These are phyloP conservation scores for Volucella inanis DNA, from an alignment of 2,888 invertebrate genomes.

Conservation along the genomic window DNA sequence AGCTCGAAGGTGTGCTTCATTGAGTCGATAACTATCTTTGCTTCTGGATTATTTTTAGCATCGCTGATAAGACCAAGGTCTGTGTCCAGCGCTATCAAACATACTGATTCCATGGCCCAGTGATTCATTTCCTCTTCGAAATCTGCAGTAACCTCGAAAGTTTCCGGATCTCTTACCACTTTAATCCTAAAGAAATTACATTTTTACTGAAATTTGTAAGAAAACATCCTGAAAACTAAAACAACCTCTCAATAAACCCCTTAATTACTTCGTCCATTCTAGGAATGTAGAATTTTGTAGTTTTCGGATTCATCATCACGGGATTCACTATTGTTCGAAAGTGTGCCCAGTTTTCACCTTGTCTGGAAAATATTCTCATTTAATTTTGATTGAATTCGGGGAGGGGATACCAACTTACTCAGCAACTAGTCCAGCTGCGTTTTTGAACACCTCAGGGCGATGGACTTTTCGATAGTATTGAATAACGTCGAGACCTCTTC, in stretches of 20 bases:
- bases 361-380: constrained; percentile 80
- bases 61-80: constrained; percentile 76
- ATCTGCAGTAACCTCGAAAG: constrained; percentile 81
- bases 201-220: too few relatives aligned
- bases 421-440: constrained; percentile 76
- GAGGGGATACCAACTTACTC: constrained; percentile 65
- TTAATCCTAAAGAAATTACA: constrained; percentile 76
- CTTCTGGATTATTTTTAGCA: constrained; percentile 70
- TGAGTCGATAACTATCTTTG: constrained; percentile 71
- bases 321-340: constrained; percentile 87
- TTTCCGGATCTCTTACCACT: constrained; percentile 76
- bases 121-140: constrained; percentile 84
- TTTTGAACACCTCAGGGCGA: constrained; percentile 78
- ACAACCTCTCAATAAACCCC: constrained; percentile 74
- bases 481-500: constrained; percentile 81
- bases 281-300: constrained; percentile 84
- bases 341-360: constrained; percentile 87
- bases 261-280: constrained; percentile 83
- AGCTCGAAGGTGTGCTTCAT: constrained; percentile 73
- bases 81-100: constrained; percentile 80
- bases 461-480: constrained; percentile 80
- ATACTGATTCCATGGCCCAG: constrained; percentile 85
- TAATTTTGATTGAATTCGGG: not conserved
- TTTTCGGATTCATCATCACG: constrained; percentile 86
- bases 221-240: too few relatives aligned